Base-by-base conservation (phyloP, 2,113 vertebrate species). In the Sialia sialis region DNA sequence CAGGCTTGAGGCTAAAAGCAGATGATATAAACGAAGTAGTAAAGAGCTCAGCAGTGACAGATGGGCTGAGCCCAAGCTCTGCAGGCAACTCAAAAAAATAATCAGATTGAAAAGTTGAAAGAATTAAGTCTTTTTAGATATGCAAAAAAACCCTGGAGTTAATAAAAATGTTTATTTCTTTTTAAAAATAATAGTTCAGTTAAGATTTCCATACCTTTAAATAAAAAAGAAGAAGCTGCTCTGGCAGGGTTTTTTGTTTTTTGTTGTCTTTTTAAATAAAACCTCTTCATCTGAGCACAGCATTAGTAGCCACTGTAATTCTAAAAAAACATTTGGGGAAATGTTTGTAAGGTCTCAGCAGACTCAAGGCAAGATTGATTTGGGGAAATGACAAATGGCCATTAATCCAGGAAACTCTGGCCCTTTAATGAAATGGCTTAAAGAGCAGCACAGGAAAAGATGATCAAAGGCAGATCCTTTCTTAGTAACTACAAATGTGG, bases 381-480 rank as follows among this genome's bases (percentile, higher is more conserved):
- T 73, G 46, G 34, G 46, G 51, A 95, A 83, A 91, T 83, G 87
- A 89, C 87, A 94, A 95, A 94, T 87, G 81, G 30, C 46, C 34
- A 12, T 83, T 91, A 91, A 93, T 93, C 78, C 82, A 85, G 77
- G 41, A 79, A 93, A 85, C 15, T 63, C 79, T 85, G 58, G n/a
- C 51, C 63, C 63, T 93, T 89, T 89, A 93, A 95, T 91, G 63
- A 95, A 95, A 93, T 87, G 14, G 67, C 49, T 94, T 92, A 85
- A 85, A 89, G 81, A 66, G 82, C 58, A 94, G 67, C 58, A 58
- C 67, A 76, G 68, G 80, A 93, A 91, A 84, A 94, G 68, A 84
- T 91, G 77, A 92, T 92, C 87, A 92, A 94, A 94, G 56, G 76
- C 56, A 84, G n/a, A 89, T 87, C 67, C 91, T 91, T 89, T 87